phyloP scores from a whole-genome alignment of 2,797 vertebrate species.

The Rhinophrynus dorsalis region DNA sequence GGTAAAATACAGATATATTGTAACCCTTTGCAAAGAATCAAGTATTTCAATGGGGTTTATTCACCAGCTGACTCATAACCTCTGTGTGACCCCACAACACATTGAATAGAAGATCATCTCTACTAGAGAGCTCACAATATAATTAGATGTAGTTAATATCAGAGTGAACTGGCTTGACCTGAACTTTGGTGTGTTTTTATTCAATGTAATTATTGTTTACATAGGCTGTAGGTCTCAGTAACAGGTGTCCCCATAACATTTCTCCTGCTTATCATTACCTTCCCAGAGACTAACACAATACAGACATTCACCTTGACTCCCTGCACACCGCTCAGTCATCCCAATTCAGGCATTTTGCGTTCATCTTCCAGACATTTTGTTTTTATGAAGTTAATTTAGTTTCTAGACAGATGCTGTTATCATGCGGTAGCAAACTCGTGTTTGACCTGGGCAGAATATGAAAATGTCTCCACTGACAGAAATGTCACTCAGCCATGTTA shows the following conservation, averaged over 20 bases:
- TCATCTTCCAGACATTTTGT: not conserved
- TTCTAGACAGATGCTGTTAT: slow-evolving; percentile 7
- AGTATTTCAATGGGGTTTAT: too few relatives aligned
- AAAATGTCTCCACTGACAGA: not conserved
- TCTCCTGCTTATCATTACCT: not conserved
- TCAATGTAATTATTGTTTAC: not conserved
- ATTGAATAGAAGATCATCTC: not conserved
- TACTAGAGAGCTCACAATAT: slow-evolving; percentile 5
- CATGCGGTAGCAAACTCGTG: not conserved
- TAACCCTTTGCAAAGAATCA: too few relatives aligned
- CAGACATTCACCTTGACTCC: slow-evolving; percentile 18
- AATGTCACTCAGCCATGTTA: not conserved
- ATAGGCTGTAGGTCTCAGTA: not conserved
- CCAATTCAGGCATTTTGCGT: not conserved
- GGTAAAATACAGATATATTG: too few relatives aligned
- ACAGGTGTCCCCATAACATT: slow-evolving; percentile 11
- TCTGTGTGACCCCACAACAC: not conserved
- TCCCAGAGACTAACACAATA: slow-evolving; percentile 18
- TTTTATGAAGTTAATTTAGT: slow-evolving; percentile 17
- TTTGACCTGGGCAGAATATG: rapidly evolving
- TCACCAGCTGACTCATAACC: too few relatives aligned
- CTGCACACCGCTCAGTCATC: not conserved
- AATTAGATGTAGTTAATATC: not conserved
- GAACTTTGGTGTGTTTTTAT: not conserved
- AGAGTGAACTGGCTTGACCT: not conserved